Percentiles rank a stretch among this genome's conserved stretches.
phyloP scores from a whole-genome alignment of 2,888 invertebrate species.

The Timema podura region DNA sequence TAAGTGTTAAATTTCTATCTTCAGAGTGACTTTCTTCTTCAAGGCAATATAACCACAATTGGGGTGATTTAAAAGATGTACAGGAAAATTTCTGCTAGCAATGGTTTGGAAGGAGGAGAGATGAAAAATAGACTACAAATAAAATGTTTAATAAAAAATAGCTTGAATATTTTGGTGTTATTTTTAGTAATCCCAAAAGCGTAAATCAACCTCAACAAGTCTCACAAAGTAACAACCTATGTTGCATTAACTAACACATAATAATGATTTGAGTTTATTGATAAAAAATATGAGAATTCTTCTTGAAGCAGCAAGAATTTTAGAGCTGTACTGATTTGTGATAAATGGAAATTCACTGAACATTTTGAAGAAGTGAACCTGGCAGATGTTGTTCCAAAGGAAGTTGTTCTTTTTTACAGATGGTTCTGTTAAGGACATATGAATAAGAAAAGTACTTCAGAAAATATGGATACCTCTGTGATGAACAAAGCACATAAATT shows the following conservation, averaged over 20 bases:
- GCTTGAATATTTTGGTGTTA: neutral
- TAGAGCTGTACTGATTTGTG: neutral
- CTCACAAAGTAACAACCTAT: neutral
- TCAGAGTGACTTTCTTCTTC: neutral
- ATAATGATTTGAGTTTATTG: neutral
- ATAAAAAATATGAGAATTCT: neutral
- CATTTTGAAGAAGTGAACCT: neutral
- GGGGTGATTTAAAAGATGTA: neutral
- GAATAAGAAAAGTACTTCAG: no score
- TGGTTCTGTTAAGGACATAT: neutral
- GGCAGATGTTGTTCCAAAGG: neutral
- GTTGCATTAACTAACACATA: neutral
- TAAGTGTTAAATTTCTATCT: no score
- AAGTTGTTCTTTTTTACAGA: neutral
- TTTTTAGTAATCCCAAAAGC: neutral
- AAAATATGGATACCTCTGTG: neutral
- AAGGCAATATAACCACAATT: neutral
- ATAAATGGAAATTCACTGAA: neutral
- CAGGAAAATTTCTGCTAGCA: neutral
- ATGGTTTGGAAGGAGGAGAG: neutral
- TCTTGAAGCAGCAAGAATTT: neutral
- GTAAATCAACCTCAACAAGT: neutral
- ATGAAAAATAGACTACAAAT: neutral
- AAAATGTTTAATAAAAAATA: neutral
- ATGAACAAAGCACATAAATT: neutral